Evolutionary conservation across 2,888 invertebrate genomes (phyloP), one percentile per base, ranked within the genome.

Genomic region (Syrista parreyssii): DNA sequence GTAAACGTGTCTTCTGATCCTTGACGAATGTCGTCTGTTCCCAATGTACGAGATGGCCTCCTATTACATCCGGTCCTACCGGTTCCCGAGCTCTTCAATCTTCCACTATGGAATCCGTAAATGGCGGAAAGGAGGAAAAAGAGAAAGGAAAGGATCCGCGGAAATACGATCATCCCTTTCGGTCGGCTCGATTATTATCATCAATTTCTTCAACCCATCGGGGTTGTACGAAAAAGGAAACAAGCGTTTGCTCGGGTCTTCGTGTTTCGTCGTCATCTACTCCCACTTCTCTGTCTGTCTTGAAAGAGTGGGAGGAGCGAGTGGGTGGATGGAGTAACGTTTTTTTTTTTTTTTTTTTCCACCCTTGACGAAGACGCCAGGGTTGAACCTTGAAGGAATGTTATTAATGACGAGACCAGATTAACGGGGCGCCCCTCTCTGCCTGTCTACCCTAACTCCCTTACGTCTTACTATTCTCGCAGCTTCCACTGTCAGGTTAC

Each of bases 391-490:
- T 74, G 75, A 34, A 73, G 80, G 80, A 82, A 81, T 80, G 79
- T 83, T 83, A 83, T 83, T 83, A 83, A 83, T 80, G 83, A 82
- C 78, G 80, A 68, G 78, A 68, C 75, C 75, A 74, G 83, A 83
- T 83, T 83, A 83, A 83, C 82, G 83, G 81, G 15, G 12, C 36
- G 80, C 80, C 74, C 76, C 74, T 71, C 74, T 74, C 78, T 75
- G 72, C 80, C 76, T 77, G 69, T 68, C 78, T 75, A 55, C 68
- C 75, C 75, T 36, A 35, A 74, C 74, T 36, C 31, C 34, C 30
- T 69, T 69, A 77, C 79, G 78, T 82, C 81, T 80, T 80, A 82
- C 82, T 80, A 77, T 74, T 78, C 74, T 40, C 75, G 76, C 79
- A 77, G 79, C 73, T 79, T 78, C 78, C 78, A 76, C 75, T 80